Evolutionary conservation across 2,888 invertebrate species (phyloP).

Genomic region (Argynnis bischoffii): DNA sequence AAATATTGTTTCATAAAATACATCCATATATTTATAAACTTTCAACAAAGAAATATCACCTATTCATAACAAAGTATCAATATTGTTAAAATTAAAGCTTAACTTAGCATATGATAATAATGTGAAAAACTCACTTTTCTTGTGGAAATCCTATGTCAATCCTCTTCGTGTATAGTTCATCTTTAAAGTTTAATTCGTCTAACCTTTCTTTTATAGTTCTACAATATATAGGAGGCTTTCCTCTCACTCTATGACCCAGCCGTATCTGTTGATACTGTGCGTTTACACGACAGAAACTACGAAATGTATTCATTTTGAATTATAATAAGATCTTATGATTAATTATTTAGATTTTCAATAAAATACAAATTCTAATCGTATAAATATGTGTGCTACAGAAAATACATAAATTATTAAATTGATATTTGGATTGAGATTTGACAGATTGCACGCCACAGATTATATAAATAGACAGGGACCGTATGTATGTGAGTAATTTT

Average conservation of each 20-base stretch:
- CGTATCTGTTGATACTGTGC: slow-evolving; percentile 67
- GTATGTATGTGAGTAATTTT: too few relatives aligned
- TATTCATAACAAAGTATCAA: neutral
- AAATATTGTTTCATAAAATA: too few relatives aligned
- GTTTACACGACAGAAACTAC: slow-evolving; percentile 41
- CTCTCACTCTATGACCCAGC: slow-evolving; percentile 84
- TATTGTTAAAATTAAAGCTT: too few relatives aligned
- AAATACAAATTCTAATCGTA: too few relatives aligned
- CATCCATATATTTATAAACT: too few relatives aligned
- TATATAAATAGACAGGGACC: too few relatives aligned
- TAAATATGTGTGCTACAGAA: too few relatives aligned
- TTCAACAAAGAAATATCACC: too few relatives aligned
- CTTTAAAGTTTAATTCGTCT: slow-evolving; percentile 81
- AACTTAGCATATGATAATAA: neutral
- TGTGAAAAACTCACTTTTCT: slow-evolving; percentile 55
- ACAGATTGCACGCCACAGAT: too few relatives aligned
- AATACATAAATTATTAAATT: too few relatives aligned
- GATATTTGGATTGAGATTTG: too few relatives aligned
- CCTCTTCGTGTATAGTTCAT: slow-evolving; percentile 66
- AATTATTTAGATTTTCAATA: too few relatives aligned
- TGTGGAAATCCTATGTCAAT: slow-evolving; percentile 71
- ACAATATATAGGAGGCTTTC: slow-evolving; percentile 87
- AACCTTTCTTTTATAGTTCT: slow-evolving; percentile 86
- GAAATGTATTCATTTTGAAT: slow-evolving; percentile 59
- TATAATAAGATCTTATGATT: neutral